phyloP scores from a whole-genome alignment of 2,113 vertebrate species.

The Haemorhous mexicanus region DNA sequence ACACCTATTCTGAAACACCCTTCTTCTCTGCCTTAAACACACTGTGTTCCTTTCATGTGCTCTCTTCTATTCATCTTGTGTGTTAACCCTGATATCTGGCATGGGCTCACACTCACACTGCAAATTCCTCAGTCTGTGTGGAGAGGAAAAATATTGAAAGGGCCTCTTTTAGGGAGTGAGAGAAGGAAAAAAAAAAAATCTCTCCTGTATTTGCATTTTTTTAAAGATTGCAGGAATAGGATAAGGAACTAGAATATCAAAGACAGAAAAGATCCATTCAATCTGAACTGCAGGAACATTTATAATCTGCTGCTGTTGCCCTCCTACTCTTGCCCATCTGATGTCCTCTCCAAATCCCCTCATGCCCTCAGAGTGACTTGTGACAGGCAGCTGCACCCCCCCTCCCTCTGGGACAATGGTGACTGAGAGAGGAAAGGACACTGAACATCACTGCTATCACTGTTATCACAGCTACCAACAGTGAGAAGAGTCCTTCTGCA shows the following conservation, averaged over 20 bases:
- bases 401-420: rapidly evolving
- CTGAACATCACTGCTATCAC: not conserved
- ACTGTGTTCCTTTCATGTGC: not conserved
- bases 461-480: not conserved
- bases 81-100: not conserved
- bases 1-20: not conserved
- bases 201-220: not conserved
- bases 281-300: not conserved
- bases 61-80: not conserved
- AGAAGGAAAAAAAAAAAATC: not conserved
- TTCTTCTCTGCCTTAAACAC: not conserved
- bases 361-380: not conserved
- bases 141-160: not conserved
- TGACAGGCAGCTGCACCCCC: not conserved
- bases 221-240: not conserved
- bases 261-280: not conserved
- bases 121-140: not conserved
- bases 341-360: not conserved
- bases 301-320: not conserved
- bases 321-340: not conserved
- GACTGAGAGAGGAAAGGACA: not conserved
- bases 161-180: not conserved
- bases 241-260: not conserved
- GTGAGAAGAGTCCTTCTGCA: not conserved
- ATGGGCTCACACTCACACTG: not conserved